phyloP scores from a whole-genome alignment of 2,888 invertebrate genomes.

The Formica aserva region DNA sequence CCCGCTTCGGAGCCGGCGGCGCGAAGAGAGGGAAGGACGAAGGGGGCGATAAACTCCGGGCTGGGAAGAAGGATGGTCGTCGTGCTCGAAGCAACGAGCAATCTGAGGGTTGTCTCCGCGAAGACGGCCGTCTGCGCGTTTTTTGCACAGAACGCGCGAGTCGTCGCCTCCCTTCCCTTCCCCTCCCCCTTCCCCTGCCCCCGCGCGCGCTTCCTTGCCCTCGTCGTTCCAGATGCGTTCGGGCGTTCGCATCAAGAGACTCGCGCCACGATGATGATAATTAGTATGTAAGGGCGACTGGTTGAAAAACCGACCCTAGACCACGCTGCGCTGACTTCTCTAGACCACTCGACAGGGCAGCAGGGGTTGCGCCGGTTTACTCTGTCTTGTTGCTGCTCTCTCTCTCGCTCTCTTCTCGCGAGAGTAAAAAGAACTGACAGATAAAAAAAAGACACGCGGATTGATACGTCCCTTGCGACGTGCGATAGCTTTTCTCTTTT shows the following conservation, averaged over 20 bases:
- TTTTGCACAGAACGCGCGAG: constrained; percentile 73
- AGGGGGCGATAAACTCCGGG: neutral
- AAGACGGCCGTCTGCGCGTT: constrained; percentile 67
- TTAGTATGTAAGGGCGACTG: constrained; percentile 82
- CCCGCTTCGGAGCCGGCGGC: constrained; percentile 75
- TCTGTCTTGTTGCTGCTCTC: constrained; percentile 70
- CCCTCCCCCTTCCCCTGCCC: neutral
- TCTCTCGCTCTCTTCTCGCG: constrained; percentile 48
- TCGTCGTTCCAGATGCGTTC: constrained; percentile 75
- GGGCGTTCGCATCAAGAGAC: constrained; percentile 83
- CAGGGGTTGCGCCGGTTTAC: constrained; percentile 58
- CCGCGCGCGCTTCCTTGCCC: neutral
- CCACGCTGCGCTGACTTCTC: constrained; percentile 82
- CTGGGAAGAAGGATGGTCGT: neutral
- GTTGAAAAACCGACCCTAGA: constrained; percentile 82
- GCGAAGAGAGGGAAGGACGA: constrained; percentile 14
- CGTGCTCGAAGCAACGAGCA: constrained; percentile 79
- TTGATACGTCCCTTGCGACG: neutral
- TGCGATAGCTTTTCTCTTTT: neutral
- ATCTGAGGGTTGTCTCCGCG: constrained; percentile 63
- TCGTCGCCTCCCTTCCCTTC: constrained; percentile 56
- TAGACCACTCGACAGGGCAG: constrained; percentile 80
- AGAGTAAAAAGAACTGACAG: constrained; percentile 69
- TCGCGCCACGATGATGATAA: constrained; percentile 82
- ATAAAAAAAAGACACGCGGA: constrained; percentile 8